Base-by-base conservation (phyloP, 2,113 vertebrate species). In the Spea bombifrons region DNA sequence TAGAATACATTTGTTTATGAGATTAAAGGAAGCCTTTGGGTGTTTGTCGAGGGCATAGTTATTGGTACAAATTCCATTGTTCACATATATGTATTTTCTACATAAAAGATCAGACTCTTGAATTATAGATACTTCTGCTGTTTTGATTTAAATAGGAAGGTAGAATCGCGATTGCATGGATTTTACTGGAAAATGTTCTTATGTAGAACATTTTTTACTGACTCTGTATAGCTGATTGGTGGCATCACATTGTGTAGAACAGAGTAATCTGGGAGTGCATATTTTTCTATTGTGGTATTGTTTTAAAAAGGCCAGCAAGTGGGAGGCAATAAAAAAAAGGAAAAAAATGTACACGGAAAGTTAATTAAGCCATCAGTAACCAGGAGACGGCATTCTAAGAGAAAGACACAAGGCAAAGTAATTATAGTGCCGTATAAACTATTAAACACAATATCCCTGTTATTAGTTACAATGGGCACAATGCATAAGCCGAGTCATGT, bases 1-100 rank as follows among this genome's bases (percentile, higher is more conserved):
- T 30, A 30, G 30, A 30, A 30, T 30, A 30, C 30, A 30, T 30
- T 30, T 30, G 30, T 30, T 30, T 30, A 1, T 30, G 30, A 30
- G 30, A 30, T 30, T 30, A 30, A 30, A 30, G 30, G 2, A 30
- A 30, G 30, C 30, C 30, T 30, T 66, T 66, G 43, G 5, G 12
- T 57, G 52, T 67, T 63, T 76, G 74, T 57, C 53, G 43, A 76
- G 48, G 44, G 15, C 44, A 67, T 75, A 67, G 67, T 63, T 16
- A 66, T 50, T 75, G 65, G 50, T 67, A 47, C 55, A 8, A 66
- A 66, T 10, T 5, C 8, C 48, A 67, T 30, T 43, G 63, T 53
- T 75, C 74, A 66, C 10, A 67, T 17, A 16, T 30, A 30, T 30
- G 30, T 30, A 30, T 30, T 30, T 30, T 30, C 30, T 30, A 30